Evolutionary conservation across 2,888 invertebrate species (phyloP).

Genomic region (Trisateles emortualis): DNA sequence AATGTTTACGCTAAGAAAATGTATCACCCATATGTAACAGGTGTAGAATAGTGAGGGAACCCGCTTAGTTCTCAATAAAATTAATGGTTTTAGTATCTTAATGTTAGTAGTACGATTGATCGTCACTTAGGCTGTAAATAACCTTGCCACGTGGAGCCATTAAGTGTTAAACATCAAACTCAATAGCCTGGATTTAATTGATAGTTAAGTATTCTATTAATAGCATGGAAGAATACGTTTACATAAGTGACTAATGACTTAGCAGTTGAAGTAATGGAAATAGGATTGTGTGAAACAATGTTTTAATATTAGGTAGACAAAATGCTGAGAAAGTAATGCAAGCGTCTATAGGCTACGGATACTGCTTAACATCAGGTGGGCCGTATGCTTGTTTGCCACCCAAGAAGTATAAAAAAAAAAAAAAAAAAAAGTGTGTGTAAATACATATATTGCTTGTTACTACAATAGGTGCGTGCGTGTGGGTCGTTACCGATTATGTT

Average conservation of each 20-base stretch:
- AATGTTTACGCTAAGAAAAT: not conserved
- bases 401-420: too few relatives aligned
- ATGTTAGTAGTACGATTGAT: conserved; percentile 4
- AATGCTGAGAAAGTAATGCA: too few relatives aligned
- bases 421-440: too few relatives aligned
- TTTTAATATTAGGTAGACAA: not conserved
- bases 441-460: too few relatives aligned
- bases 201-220: not conserved
- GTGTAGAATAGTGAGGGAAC: conserved; percentile 15
- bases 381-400: too few relatives aligned
- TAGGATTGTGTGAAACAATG: not conserved
- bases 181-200: conserved; percentile 13
- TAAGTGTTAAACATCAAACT: conserved; percentile 8
- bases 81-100: conserved; percentile 12
- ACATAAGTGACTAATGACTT: not conserved
- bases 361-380: too few relatives aligned
- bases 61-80: conserved; percentile 6
- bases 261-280: not conserved
- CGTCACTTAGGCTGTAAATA: conserved; percentile 4
- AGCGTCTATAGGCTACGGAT: too few relatives aligned
- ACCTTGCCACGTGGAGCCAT: conserved; percentile 16
- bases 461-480: too few relatives aligned
- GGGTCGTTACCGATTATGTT: too few relatives aligned
- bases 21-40: conserved; percentile 13
- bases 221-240: not conserved